Evolutionary conservation across 2,113 vertebrate genomes (phyloP).

Genomic region (Mesoclemmys tuberculata): DNA sequence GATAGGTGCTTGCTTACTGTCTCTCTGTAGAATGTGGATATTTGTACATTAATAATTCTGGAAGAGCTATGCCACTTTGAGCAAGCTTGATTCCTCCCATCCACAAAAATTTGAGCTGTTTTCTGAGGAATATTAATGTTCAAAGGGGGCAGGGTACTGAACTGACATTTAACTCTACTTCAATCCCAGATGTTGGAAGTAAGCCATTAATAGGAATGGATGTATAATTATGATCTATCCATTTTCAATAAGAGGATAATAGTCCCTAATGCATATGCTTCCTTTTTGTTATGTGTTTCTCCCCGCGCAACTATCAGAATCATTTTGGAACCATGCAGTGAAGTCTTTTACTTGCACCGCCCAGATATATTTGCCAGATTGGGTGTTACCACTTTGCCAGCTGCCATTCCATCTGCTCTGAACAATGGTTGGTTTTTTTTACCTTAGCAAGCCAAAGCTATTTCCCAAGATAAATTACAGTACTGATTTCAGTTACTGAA

Average conservation of each 20-base stretch:
- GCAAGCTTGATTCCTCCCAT: neutral
- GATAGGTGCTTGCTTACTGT: neutral
- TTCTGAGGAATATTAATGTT: neutral
- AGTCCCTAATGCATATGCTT: neutral
- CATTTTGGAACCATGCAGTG: neutral
- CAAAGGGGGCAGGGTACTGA: neutral
- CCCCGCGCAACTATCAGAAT: neutral
- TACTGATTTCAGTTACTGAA: neutral
- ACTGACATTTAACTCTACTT: neutral
- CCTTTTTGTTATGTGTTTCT: neutral
- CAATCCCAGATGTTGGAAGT: neutral
- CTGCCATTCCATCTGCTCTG: neutral
- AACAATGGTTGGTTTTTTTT: neutral
- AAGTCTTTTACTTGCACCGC: too few species aligned
- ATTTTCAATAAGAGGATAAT: neutral
- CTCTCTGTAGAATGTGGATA: neutral
- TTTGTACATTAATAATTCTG: neutral
- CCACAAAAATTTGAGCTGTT: rapidly evolving
- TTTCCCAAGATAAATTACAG: neutral
- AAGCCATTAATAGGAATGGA: neutral
- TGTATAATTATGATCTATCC: neutral
- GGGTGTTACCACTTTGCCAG: neutral
- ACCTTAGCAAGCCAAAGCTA: neutral
- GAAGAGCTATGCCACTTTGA: neutral
- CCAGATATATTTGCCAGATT: neutral